These are phyloP conservation scores for Xylota sylvarum DNA, from an alignment of 2,888 invertebrate genomes.

Conservation along the genomic window DNA sequence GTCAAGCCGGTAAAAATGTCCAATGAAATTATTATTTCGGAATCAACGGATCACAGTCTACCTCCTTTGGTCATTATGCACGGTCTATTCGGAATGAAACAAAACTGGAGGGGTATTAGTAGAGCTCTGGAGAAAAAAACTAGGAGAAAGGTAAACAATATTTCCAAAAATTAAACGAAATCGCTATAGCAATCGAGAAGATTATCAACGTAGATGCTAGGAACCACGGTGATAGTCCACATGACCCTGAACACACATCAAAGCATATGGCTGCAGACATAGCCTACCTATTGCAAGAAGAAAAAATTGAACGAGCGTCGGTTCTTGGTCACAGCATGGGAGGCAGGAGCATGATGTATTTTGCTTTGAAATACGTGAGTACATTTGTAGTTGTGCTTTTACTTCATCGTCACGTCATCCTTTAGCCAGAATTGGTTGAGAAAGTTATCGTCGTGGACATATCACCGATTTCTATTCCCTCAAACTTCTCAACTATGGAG, in stretches of 20 bases:
- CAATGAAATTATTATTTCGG: slow-evolving; percentile 88
- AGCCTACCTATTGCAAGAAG: slow-evolving; percentile 87
- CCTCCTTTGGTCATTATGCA: slow-evolving; percentile 94
- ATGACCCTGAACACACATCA: slow-evolving; percentile 90
- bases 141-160: slow-evolving; percentile 86
- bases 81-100: slow-evolving; percentile 94
- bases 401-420: slow-evolving; percentile 6
- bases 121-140: slow-evolving; percentile 88
- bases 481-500: slow-evolving; percentile 88
- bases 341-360: slow-evolving; percentile 95
- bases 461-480: slow-evolving; percentile 87
- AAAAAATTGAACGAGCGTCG: slow-evolving; percentile 88
- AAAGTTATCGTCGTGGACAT: slow-evolving; percentile 91
- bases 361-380: slow-evolving; percentile 90
- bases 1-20: slow-evolving; percentile 87
- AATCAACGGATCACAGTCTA: slow-evolving; percentile 81
- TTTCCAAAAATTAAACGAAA: neutral
- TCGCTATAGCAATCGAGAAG: slow-evolving; percentile 65
- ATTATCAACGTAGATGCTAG: slow-evolving; percentile 91
- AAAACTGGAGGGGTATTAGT: slow-evolving; percentile 89
- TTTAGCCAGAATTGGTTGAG: slow-evolving; percentile 87
- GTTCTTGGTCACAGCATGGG: slow-evolving; percentile 98
- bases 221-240: slow-evolving; percentile 98
- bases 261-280: slow-evolving; percentile 91
- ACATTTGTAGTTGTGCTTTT: neutral